Percentiles rank a stretch among this genome's conserved stretches.
phyloP scores from a whole-genome alignment of 2,888 invertebrate genomes.

The Cordilura impudica region DNA sequence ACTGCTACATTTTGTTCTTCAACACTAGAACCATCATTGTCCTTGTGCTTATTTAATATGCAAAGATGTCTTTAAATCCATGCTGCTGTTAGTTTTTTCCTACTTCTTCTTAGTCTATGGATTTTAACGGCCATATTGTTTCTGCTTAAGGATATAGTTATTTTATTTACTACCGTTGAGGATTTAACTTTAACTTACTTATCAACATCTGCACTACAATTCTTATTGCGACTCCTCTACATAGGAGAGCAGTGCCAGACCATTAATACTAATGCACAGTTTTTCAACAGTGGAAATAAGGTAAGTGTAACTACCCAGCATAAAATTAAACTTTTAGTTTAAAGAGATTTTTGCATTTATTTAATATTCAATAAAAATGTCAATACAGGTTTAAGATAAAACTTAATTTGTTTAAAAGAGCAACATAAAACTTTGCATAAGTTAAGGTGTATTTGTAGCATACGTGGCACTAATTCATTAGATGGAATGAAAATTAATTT shows the following conservation, averaged over 20 bases:
- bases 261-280: constrained; percentile 42
- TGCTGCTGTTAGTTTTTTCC: background rate
- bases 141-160: constrained; percentile 5
- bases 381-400: constrained; percentile 22
- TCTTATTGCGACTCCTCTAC: background rate
- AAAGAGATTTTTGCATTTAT: constrained; percentile 31
- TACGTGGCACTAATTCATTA: too few species aligned
- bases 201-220: background rate
- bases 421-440: too few species aligned
- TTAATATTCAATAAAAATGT: constrained; percentile 47
- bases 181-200: constrained; percentile 20
- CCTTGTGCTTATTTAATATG: constrained; percentile 42
- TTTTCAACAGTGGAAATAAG: background rate
- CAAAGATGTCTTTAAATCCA: constrained; percentile 38
- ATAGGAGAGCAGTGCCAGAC: constrained; percentile 6
- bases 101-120: background rate
- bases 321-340: constrained; percentile 21
- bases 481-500: too few species aligned
- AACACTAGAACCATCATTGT: background rate
- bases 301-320: constrained; percentile 23
- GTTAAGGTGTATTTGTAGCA: too few species aligned
- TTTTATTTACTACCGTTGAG: constrained; percentile 24
- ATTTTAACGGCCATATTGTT: constrained; percentile 1
- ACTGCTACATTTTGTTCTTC: background rate
- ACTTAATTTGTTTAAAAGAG: constrained; percentile 18